phyloP scores from a whole-genome alignment of 2,888 invertebrate species.

The Brachypalpus laphriformis region DNA sequence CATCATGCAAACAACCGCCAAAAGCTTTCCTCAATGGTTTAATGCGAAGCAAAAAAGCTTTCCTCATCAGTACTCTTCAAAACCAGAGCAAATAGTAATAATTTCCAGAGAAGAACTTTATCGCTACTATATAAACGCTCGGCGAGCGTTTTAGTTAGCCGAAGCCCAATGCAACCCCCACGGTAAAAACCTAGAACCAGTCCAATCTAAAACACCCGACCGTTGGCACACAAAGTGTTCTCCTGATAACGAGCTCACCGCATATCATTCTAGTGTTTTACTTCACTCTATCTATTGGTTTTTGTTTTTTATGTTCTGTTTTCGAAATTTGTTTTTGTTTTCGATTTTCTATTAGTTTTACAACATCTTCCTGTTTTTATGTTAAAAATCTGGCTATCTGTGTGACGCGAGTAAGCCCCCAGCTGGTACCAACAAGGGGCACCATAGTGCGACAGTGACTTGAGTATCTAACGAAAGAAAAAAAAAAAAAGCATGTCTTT shows the following conservation, averaged over 20 bases:
- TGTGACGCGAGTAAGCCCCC: not conserved
- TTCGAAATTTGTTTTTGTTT: slow-evolving; percentile 5
- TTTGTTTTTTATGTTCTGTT: slow-evolving; percentile 32
- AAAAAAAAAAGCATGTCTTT: not conserved
- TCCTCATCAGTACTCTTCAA: slow-evolving; percentile 14
- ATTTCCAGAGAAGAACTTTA: slow-evolving; percentile 37
- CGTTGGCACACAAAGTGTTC: slow-evolving; percentile 38
- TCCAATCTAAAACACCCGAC: slow-evolving; percentile 45
- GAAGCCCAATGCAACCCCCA: slow-evolving; percentile 53
- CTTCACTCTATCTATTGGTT: slow-evolving; percentile 47
- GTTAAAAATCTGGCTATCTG: not conserved
- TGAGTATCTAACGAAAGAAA: not conserved
- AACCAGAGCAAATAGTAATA: slow-evolving; percentile 34
- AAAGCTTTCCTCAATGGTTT: slow-evolving; percentile 40
- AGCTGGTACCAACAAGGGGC: not conserved
- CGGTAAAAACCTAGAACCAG: slow-evolving; percentile 49
- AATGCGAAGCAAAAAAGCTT: slow-evolving; percentile 24
- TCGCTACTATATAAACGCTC: slow-evolving; percentile 20
- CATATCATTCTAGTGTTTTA: slow-evolving; percentile 53
- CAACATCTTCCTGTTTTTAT: not conserved
- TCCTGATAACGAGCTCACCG: slow-evolving; percentile 44
- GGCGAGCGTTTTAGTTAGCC: slow-evolving; percentile 21
- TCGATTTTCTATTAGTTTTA: not conserved
- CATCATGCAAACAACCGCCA: not conserved
- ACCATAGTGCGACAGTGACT: not conserved